A percentile compares a stretch with the other conserved stretches of the same genome.
Evolutionary conservation across 2,888 invertebrate species (phyloP).

Genomic region (Onchidella celtica): DNA sequence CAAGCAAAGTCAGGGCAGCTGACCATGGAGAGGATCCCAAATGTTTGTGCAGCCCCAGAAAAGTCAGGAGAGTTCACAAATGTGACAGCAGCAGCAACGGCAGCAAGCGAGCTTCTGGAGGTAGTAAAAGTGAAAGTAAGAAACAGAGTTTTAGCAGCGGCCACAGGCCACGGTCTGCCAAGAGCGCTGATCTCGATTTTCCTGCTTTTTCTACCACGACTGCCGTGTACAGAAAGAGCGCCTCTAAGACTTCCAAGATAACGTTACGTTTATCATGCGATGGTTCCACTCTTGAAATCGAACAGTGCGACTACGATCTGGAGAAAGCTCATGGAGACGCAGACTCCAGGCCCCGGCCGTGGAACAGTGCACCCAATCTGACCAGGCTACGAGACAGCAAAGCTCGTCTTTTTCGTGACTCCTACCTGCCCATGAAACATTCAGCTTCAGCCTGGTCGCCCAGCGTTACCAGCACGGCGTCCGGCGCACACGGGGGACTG

Average conservation of each 20-base stretch:
- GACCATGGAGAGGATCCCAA: slow-evolving; percentile 32
- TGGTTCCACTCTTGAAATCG: slow-evolving; percentile 66
- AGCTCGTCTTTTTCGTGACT: slow-evolving; percentile 24
- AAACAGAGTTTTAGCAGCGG: slow-evolving; percentile 23
- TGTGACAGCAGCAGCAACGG: slow-evolving; percentile 40
- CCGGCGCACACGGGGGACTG: not conserved
- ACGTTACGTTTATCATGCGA: slow-evolving; percentile 65
- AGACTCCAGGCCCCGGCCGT: slow-evolving; percentile 26
- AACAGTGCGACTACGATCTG: slow-evolving; percentile 58
- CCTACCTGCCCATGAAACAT: slow-evolving; percentile 36
- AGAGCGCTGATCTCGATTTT: slow-evolving; percentile 50
- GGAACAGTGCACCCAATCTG: slow-evolving; percentile 48
- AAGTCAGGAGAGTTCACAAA: slow-evolving; percentile 33
- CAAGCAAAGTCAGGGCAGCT: slow-evolving; percentile 51
- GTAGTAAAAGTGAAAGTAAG: slow-evolving; percentile 14
- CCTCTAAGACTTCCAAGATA: slow-evolving; percentile 61
- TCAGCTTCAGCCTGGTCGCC: slow-evolving; percentile 37
- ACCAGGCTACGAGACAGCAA: slow-evolving; percentile 20
- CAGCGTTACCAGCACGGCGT: not conserved
- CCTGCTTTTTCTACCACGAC: slow-evolving; percentile 58
- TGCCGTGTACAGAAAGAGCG: slow-evolving; percentile 56
- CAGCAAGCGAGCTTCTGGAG: slow-evolving; percentile 7
- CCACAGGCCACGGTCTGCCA: slow-evolving; percentile 39
- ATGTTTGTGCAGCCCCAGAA: slow-evolving; percentile 25
- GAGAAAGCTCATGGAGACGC: slow-evolving; percentile 1